These are phyloP conservation scores for Semnornis frantzii DNA, from an alignment of 2,113 vertebrate genomes.

Conservation along the genomic window DNA sequence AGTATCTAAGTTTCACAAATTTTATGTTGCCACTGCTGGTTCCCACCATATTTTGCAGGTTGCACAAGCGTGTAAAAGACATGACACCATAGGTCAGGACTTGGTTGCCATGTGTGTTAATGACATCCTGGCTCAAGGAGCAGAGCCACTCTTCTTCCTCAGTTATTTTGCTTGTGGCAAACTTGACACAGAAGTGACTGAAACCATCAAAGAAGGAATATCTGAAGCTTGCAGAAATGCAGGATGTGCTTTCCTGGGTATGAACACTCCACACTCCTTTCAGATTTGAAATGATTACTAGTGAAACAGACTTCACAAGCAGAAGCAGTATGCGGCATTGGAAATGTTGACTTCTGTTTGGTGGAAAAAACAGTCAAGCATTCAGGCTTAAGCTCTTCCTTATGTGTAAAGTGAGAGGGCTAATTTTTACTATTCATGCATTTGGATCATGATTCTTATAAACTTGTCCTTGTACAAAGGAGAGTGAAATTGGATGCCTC, in stretches of 20 bases:
- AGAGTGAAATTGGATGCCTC: background rate
- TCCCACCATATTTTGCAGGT: constrained; percentile 70
- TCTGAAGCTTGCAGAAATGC: constrained; percentile 81
- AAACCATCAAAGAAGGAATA: constrained; percentile 79
- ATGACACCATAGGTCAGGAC: constrained; percentile 83
- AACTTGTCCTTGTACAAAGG: background rate
- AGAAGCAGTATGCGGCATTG: background rate
- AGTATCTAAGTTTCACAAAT: background rate
- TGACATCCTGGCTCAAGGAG: constrained; percentile 85
- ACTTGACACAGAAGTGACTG: constrained; percentile 76
- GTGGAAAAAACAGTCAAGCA: background rate
- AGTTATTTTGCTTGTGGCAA: constrained; percentile 81
- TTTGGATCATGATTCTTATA: background rate
- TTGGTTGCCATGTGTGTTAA: constrained; percentile 90
- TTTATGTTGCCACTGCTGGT: background rate
- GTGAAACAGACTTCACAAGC: background rate
- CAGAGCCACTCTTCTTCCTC: constrained; percentile 90
- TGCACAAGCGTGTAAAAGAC: constrained; percentile 80
- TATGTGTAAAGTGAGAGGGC: background rate
- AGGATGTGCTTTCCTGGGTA: constrained; percentile 85
- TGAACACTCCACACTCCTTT: background rate
- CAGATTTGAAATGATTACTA: background rate
- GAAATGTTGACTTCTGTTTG: background rate
- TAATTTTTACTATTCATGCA: background rate
- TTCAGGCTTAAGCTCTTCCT: background rate